Base-by-base conservation (phyloP, 2,888 invertebrate species). In the Zaprionus obscuricornis region DNA sequence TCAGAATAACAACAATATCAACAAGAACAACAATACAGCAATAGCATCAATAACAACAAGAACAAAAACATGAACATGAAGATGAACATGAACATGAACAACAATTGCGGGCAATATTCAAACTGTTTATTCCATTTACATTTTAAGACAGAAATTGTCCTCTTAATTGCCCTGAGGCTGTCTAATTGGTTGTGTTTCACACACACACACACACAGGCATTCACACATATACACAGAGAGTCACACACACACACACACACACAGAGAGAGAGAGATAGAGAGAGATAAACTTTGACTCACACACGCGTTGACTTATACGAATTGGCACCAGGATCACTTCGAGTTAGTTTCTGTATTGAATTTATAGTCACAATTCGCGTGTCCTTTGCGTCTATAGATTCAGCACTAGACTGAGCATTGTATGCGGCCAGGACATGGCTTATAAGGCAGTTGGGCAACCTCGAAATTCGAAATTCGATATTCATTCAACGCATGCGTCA, bases 321-420 rank as follows among this genome's bases (percentile, higher is more conserved):
- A 46, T 76, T 69, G 55, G 66, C 74, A 81, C 73, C 64, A 43
- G 52, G 46, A 31, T 57, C 66, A 57, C 62, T 64, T 36, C 26
- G 34, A 8, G 26, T 43, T 16, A 46, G 55, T 67, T 39, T 57
- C 51, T 65, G 39, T 22, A n/a, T n/a, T n/a, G n/a, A n/a, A n/a
- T 5, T 11, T 6, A 22, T 5, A 39, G 1, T 42, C 47, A 14
- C 36, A 50, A 26, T 39, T 51, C 77, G 74, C 81, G 69, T 72
- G 79, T 85, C 83, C 78, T 75, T n/a, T 64, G 65, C 83, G 75
- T 67, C 67, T 60, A 65, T 60, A 63, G 40, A 79, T 85, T 74
- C 81, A 83, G 83, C 79, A 86, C 86, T 86, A 70, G 66, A 87
- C 86, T 87, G 81, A 87, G 74, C 69, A 55, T 51, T 60, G 52